Evolutionary conservation across 2,888 invertebrate genomes (phyloP).

Genomic region (Nebria salina): DNA sequence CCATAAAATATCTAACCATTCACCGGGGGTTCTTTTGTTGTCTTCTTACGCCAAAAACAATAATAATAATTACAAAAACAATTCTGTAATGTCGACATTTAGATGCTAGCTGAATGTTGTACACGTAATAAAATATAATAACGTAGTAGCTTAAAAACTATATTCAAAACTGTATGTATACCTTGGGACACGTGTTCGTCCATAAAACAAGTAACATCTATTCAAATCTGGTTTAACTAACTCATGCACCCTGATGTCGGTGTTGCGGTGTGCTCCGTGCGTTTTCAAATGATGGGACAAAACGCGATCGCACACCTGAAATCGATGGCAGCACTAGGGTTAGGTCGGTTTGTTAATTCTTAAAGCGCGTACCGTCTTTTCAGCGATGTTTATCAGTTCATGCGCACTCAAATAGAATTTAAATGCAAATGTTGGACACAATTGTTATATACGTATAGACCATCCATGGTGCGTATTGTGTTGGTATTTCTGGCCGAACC

Average conservation of each 20-base stretch:
- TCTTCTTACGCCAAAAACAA: background rate
- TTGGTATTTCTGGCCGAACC: conserved; percentile 54
- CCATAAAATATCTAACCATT: too few relatives aligned
- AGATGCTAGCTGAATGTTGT: background rate
- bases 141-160: background rate
- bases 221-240: conserved; percentile 40
- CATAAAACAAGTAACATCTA: conserved; percentile 56
- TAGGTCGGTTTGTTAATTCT: conserved; percentile 59
- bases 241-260: conserved; percentile 29
- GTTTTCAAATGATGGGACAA: conserved; percentile 1
- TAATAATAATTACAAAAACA: background rate
- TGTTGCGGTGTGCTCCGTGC: conserved; percentile 26
- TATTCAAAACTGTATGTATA: conserved; percentile 50
- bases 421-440: conserved; percentile 63
- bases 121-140: conserved; percentile 21
- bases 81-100: background rate
- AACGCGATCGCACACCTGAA: conserved; percentile 46
- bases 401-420: conserved; percentile 61
- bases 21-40: too few relatives aligned
- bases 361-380: conserved; percentile 59
- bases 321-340: conserved; percentile 49
- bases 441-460: conserved; percentile 54
- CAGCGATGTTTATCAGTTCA: conserved; percentile 60
- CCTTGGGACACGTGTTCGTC: conserved; percentile 56
- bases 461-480: conserved; percentile 52